Evolutionary conservation across 2,888 invertebrate genomes (phyloP), one percentile per base, ranked within the genome.

Genomic region (Zygaena filipendulae): DNA sequence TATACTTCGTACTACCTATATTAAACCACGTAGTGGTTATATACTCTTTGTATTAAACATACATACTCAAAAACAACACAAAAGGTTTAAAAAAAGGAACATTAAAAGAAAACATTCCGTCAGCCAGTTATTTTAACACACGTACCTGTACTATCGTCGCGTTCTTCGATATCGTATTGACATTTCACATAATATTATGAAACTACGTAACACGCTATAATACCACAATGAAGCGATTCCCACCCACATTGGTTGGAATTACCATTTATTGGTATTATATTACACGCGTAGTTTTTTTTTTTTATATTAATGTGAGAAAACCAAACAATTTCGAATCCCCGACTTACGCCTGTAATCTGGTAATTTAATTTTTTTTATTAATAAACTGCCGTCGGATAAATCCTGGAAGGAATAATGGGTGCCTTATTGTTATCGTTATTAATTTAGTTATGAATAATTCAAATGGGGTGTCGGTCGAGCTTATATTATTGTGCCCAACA

Each of bases 291-390:
- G n/a, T n/a, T n/a, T n/a, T n/a, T n/a, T n/a, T n/a, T n/a, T n/a
- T n/a, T 43, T 49, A 43, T 43, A 49, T 49, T 55, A 60, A 57
- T 59, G 64, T 67, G 71, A 60, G 71, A 72, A 71, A 53, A 49
- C 52, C 67, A 79, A 77, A 75, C 69, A 77, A 50, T 50, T 47
- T 41, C 46, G 61, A n/a, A 64, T 58, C 66, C 52, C 25, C 27
- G 48, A 59, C 57, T 74, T 75, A 77, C 63, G 47, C 38, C 21
- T 57, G 70, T 74, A 74, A 66, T 51, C 64, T 48, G 38, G 42
- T 50, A 60, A 74, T 74, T 75, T 69, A 67, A 72, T 63, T 74
- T 74, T n/a, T 75, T 77, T 77, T 77, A 75, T 75, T 75, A 74
- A 69, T 71, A 66, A 47, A 32, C 35, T 30, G 46, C 37, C 44